A percentile compares a stretch with the other conserved stretches of the same genome.
Conservation (phyloP, 2,888 invertebrate genomes). For the Strigamia maritima region DNA sequence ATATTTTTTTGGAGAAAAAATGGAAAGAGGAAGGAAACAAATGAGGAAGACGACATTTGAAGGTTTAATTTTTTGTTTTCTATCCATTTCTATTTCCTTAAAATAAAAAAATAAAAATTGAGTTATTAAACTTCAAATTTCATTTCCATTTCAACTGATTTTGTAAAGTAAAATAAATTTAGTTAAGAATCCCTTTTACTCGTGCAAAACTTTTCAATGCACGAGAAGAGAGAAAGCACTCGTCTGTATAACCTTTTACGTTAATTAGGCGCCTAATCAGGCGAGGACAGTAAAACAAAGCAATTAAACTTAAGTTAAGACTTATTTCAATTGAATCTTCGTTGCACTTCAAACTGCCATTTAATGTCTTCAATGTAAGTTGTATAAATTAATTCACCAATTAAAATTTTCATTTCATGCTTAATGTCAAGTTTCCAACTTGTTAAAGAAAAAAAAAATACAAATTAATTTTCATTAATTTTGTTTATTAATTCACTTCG, state of each 20-base stretch:
- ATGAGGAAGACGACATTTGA: background rate
- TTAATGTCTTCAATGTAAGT: background rate
- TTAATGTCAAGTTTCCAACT: too few species aligned
- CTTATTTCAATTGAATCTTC: slow-evolving; percentile 1
- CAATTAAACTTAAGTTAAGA: slow-evolving; percentile 2
- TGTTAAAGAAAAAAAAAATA: too few species aligned
- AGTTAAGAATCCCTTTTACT: background rate
- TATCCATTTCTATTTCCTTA: background rate
- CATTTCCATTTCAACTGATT: background rate
- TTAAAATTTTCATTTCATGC: background rate
- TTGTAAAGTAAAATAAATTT: background rate
- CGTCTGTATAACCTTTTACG: background rate
- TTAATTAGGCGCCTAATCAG: slow-evolving; percentile 13
- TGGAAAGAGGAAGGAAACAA: too few species aligned
- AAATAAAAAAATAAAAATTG: background rate
- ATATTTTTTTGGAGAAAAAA: background rate
- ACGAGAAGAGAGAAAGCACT: background rate
- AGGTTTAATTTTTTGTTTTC: background rate
- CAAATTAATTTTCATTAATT: too few species aligned
- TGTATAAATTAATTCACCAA: background rate
- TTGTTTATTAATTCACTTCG: too few species aligned
- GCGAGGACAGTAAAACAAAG: slow-evolving; percentile 13
- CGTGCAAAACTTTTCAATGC: background rate
- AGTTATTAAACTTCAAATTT: too few species aligned
- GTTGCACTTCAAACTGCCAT: background rate